Base-by-base conservation (phyloP, 1,140 invertebrate species). In the Branchinecta lynchi region DNA sequence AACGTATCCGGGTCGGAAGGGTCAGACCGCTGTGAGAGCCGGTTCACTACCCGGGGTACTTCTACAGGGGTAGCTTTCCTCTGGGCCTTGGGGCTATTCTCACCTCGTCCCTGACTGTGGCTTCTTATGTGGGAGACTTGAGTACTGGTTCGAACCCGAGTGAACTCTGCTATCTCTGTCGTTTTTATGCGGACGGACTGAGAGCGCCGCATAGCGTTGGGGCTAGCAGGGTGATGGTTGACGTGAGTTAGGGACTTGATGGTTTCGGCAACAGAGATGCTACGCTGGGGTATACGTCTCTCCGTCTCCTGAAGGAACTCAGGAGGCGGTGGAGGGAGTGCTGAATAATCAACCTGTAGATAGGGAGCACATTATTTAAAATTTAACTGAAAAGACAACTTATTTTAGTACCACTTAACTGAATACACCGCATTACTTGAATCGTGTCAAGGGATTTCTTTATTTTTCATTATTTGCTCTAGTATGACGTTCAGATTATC, bases 221-320 rank as follows among this genome's bases (percentile, higher is more conserved):
- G 90, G 75, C 89, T 92, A 2, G 89, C 88, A 0, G 90, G 90
- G 73, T 87, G 89, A 77, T 92, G 90, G 74, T 89, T 88, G 70
- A 90, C 77, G 76, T 91, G 89, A 0, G 89, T 91, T 69, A 93
- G 77, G 21, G 87, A 89, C 76, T 89, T 88, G 10, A 93, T 89
- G 0, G 89, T 90, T 77, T 92, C 89, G 3, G 89, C 89, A n/a
- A 93, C 90, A 75, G 86, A 88, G 66, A 83, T 73, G 20, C 45
- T 66, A 45, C 73, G 74, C 70, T 71, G 71, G 8, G 68, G 17
- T 65, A 51, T 45, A 65, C 68, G 43, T 20, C 66, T 21, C 78
- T 44, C 82, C 80, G 76, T 71, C 66, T 89, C 87, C 43, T 92
- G 78, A 46, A 93, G 79, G 76, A 90, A 92, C 8, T 89, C 87